These are phyloP conservation scores for Karalla daura DNA, from an alignment of 2,797 vertebrate genomes.

Conservation along the genomic window DNA sequence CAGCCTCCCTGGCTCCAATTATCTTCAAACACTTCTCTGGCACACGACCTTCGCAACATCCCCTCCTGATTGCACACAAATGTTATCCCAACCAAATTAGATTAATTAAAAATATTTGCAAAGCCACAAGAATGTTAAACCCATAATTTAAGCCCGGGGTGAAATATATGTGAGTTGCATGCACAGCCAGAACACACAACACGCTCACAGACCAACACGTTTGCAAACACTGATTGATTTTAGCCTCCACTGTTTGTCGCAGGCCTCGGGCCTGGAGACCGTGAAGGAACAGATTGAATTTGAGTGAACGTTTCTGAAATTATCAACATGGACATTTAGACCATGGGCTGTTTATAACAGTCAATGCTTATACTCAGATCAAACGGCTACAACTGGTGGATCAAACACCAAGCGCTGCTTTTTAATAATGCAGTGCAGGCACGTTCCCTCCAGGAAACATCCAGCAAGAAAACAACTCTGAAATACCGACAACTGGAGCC, in stretches of 20 bases:
- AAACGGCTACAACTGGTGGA: conserved; percentile 62
- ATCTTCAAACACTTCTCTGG: conserved; percentile 86
- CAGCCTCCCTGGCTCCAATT: conserved; percentile 82
- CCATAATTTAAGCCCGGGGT: conserved; percentile 76
- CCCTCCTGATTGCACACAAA: conserved; percentile 86
- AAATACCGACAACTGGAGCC: conserved; percentile 35
- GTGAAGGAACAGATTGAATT: conserved; percentile 46
- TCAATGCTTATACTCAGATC: conserved; percentile 65
- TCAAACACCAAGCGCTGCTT: conserved; percentile 56
- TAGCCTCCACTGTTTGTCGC: conserved; percentile 48
- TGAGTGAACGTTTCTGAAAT: conserved; percentile 64
- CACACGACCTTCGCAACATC: conserved; percentile 84
- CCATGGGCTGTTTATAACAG: conserved; percentile 65
- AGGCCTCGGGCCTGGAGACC: conserved; percentile 32
- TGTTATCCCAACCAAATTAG: conserved; percentile 86
- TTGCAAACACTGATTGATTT: conserved; percentile 58
- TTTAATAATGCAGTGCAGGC: conserved; percentile 61
- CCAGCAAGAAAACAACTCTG: conserved; percentile 60
- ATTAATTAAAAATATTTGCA: conserved; percentile 88
- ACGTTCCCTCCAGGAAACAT: conserved; percentile 56
- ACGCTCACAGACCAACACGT: conserved; percentile 51
- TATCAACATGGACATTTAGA: conserved; percentile 64
- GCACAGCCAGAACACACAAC: conserved; percentile 68
- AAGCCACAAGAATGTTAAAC: conserved; percentile 85
- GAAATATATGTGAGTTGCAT: conserved; percentile 74